A percentile compares a stretch with the other conserved stretches of the same genome.
Conservation (phyloP, 2,888 invertebrate genomes). For the Homarus gammarus region DNA sequence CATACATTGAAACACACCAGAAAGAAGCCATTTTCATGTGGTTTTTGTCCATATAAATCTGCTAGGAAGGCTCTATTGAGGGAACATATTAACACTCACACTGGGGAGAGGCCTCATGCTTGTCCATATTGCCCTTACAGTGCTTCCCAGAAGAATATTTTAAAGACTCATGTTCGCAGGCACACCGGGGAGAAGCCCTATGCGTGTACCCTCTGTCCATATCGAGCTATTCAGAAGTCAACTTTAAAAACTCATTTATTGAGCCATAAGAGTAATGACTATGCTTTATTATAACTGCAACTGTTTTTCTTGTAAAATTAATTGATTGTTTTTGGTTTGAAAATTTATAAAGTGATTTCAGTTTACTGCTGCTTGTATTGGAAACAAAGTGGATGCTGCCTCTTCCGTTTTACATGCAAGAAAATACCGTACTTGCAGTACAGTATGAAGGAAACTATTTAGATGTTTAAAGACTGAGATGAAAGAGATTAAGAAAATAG, state of each 20-base stretch:
- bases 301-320: too few species aligned
- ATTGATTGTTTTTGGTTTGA: neutral
- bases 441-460: too few species aligned
- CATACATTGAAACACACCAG: constrained; percentile 57
- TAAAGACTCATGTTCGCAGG: constrained; percentile 43
- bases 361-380: too few species aligned
- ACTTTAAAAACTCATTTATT: constrained; percentile 49
- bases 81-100: constrained; percentile 63
- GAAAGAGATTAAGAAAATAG: too few species aligned
- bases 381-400: too few species aligned
- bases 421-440: too few species aligned
- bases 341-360: too few species aligned
- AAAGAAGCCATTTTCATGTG: constrained; percentile 62
- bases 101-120: constrained; percentile 62
- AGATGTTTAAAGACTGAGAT: too few species aligned
- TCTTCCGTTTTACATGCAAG: too few species aligned
- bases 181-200: constrained; percentile 56
- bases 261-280: constrained; percentile 30
- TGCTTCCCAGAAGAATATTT: constrained; percentile 38
- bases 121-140: constrained; percentile 57
- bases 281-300: too few species aligned
- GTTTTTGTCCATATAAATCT: constrained; percentile 57
- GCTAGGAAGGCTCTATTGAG: constrained; percentile 56
- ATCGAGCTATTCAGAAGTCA: constrained; percentile 43
- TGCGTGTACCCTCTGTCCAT: constrained; percentile 50